Base-by-base conservation (phyloP, 1,140 invertebrate species). In the Drosophila sp. region DNA sequence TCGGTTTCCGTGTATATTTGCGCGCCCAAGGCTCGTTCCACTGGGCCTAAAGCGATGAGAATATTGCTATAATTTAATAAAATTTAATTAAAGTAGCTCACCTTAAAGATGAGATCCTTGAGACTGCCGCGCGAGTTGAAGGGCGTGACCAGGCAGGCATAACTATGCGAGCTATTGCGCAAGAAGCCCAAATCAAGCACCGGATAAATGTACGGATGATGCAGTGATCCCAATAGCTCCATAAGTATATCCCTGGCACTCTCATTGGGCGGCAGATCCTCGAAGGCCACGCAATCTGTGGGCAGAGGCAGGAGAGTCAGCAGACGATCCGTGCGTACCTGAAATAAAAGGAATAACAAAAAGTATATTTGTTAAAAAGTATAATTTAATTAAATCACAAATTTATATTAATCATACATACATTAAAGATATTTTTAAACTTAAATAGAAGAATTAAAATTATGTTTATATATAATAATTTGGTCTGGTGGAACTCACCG, bases 201-300 rank as follows among this genome's bases (percentile, higher is more conserved):
- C 0, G 97, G 97, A 92, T 97, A 97, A 58, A 98, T 96, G 90
- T 98, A 98, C 0, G 97, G 97, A 92, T 98, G 97, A 91, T 98
- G 97, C 5, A 98, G 93, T 4, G 96, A 95, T 50, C 96, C 93
- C 78, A 98, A 97, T 41, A 98, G 92, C 82, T 97, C 96, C 91
- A 96, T 94, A 4, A 98, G 93, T 2, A 95, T 94, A 21, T 81
- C 91, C 3, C 92, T 86, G 7, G 93, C 92, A 29, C 91, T 84
- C 41, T 94, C 93, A 46, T 86, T 91, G 25, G 92, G 91, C 45
- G 93, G 80, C 92, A 94, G 61, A 92, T 93, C 74, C 77, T 92
- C 91, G 43, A 92, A 90, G 53, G 91, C 91, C 58, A 92, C 89
- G 86, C 95, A 94, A 51, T 93, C 93, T 69, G 93, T 91, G 63